Evolutionary conservation across 2,797 vertebrate species (phyloP).

Genomic region (Prunella strophiata): DNA sequence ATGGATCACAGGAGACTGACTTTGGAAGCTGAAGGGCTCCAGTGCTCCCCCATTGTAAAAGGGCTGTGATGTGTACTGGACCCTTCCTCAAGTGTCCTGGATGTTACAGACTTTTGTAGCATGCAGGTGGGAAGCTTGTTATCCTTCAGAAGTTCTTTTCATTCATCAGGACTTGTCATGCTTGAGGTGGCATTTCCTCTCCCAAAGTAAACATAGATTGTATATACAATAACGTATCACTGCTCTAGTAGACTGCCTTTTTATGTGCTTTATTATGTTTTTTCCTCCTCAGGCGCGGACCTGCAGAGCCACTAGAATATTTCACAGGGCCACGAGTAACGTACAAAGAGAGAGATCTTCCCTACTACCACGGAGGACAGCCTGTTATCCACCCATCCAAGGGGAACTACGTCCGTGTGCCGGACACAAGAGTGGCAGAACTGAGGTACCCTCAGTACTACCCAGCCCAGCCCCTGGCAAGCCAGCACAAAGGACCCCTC

Average conservation of each 20-base stretch:
- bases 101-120: not conserved
- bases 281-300: slow-evolving; percentile 82
- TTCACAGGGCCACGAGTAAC: slow-evolving; percentile 79
- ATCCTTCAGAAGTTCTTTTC: slow-evolving; percentile 54
- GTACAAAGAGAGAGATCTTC: slow-evolving; percentile 82
- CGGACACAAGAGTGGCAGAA: slow-evolving; percentile 76
- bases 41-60: slow-evolving; percentile 53
- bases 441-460: slow-evolving; percentile 85
- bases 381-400: slow-evolving; percentile 73
- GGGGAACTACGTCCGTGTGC: slow-evolving; percentile 76
- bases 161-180: slow-evolving; percentile 27
- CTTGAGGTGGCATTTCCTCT: slow-evolving; percentile 43
- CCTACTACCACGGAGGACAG: slow-evolving; percentile 81
- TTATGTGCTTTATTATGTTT: slow-evolving; percentile 46
- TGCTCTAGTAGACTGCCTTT: not conserved
- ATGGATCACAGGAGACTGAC: slow-evolving; percentile 45
- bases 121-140: slow-evolving; percentile 40
- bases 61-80: slow-evolving; percentile 5
- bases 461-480: slow-evolving; percentile 59
- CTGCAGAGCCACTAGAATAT: slow-evolving; percentile 84
- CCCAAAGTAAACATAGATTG: slow-evolving; percentile 30
- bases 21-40: slow-evolving; percentile 40
- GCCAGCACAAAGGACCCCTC: slow-evolving; percentile 88
- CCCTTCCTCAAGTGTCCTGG: slow-evolving; percentile 17
- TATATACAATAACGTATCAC: not conserved